Conservation (phyloP, 2,797 vertebrate species). For the Sebastes diploproa region DNA sequence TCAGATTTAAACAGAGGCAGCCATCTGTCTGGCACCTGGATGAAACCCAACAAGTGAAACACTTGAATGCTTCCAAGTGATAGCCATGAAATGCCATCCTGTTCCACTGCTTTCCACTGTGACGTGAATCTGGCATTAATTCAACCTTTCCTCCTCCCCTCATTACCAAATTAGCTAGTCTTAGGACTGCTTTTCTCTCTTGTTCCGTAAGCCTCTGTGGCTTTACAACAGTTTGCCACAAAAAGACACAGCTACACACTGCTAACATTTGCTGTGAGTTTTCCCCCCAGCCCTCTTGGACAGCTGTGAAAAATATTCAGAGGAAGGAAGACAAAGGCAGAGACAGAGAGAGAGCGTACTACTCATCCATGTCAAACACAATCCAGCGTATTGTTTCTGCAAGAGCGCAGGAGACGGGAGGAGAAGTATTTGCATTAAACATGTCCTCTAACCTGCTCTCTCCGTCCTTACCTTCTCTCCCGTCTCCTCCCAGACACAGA, state of each 20-base stretch:
- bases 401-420: constrained; percentile 14
- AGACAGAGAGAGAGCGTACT: constrained; percentile 11
- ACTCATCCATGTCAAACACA: constrained; percentile 72
- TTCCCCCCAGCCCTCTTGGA: constrained; percentile 55
- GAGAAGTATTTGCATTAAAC: constrained; percentile 68
- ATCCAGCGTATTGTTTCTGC: constrained; percentile 55
- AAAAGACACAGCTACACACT: constrained; percentile 63
- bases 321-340: constrained; percentile 31
- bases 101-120: constrained; percentile 25
- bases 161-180: constrained; percentile 37
- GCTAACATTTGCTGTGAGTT: constrained; percentile 66
- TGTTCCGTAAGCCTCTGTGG: constrained; percentile 34
- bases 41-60: constrained; percentile 16
- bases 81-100: constrained; percentile 29
- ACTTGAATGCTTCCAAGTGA: constrained; percentile 27
- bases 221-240: constrained; percentile 52
- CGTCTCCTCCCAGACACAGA: constrained; percentile 10
- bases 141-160: constrained; percentile 11
- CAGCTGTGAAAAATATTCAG: constrained; percentile 68
- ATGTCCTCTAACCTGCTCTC: constrained; percentile 54
- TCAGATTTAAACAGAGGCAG: constrained; percentile 19
- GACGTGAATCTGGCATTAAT: constrained; percentile 25
- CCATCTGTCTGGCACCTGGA: constrained; percentile 37
- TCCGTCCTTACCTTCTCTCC: constrained; percentile 21
- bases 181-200: constrained; percentile 31